A percentile compares a stretch with the other conserved stretches of the same genome.
Evolutionary conservation across 2,888 invertebrate genomes (phyloP).

Genomic region (Phaonia tiefii): DNA sequence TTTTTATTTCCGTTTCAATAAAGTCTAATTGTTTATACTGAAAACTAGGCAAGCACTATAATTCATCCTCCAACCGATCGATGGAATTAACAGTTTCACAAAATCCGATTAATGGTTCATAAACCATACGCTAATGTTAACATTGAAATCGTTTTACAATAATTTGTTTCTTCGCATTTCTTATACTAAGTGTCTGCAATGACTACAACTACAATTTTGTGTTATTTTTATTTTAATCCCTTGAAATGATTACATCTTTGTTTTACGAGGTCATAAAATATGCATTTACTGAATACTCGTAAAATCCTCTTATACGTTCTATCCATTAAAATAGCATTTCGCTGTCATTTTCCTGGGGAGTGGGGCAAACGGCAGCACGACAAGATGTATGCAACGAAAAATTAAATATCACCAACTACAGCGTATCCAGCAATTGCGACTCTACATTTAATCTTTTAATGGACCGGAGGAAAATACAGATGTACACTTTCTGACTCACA

Average conservation of each 20-base stretch:
- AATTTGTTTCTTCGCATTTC: no score
- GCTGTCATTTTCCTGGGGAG: constrained; percentile 1
- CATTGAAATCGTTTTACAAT: no score
- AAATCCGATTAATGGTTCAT: no score
- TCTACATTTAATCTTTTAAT: constrained; percentile 58
- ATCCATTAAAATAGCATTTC: constrained; percentile 22
- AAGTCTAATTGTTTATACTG: no score
- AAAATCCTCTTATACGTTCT: constrained; percentile 28
- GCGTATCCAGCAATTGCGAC: constrained; percentile 11
- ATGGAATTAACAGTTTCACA: no score
- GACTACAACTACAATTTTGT: no score
- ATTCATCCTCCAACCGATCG: no score
- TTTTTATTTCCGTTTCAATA: no score
- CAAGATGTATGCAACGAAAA: constrained; percentile 21
- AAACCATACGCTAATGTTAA: no score
- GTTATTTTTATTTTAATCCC: no score
- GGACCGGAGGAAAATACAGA: constrained; percentile 27
- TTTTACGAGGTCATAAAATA: constrained; percentile 45
- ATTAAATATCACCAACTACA: constrained; percentile 24
- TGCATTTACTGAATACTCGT: constrained; percentile 36
- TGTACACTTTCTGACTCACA: not conserved
- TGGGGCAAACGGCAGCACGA: not conserved
- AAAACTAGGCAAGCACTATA: no score
- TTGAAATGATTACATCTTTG: constrained; percentile 11
- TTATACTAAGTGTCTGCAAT: no score